Evolutionary conservation across 2,888 invertebrate species (phyloP).

Genomic region (Oxycera nigricornis): DNA sequence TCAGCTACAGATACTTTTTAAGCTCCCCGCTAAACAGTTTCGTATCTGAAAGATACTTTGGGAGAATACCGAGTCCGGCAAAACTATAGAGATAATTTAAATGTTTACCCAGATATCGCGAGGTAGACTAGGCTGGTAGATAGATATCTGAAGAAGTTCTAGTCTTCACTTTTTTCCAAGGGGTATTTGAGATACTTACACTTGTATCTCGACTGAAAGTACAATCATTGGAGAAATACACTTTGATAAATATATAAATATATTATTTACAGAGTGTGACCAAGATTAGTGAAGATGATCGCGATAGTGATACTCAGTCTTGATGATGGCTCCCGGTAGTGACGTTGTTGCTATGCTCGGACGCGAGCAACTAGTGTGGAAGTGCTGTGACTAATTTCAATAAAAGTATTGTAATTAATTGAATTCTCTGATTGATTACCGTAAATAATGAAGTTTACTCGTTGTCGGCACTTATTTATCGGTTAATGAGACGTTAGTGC

Average conservation of each 20-base stretch:
- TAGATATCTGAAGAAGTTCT: neutral
- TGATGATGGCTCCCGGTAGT: neutral
- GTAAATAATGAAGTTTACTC: no score
- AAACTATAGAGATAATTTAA: conserved; percentile 1
- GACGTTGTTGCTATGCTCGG: no score
- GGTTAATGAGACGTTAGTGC: no score
- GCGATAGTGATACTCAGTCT: conserved; percentile 17
- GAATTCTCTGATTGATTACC: no score
- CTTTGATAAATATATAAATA: neutral
- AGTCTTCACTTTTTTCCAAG: neutral
- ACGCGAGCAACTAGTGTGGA: no score
- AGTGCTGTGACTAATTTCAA: no score
- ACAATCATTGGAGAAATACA: no score
- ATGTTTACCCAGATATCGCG: conserved; percentile 1
- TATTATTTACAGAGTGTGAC: conserved; percentile 21
- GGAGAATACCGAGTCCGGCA: neutral
- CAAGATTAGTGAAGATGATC: conserved; percentile 22
- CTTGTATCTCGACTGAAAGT: no score
- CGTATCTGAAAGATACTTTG: neutral
- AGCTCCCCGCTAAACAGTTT: neutral
- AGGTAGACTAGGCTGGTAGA: no score
- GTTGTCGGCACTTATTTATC: no score
- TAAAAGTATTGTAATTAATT: no score
- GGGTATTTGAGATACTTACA: no score
- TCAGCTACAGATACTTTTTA: neutral